These are phyloP conservation scores for Callocephalon fimbriatum DNA, from an alignment of 2,113 vertebrate genomes.

Conservation along the genomic window DNA sequence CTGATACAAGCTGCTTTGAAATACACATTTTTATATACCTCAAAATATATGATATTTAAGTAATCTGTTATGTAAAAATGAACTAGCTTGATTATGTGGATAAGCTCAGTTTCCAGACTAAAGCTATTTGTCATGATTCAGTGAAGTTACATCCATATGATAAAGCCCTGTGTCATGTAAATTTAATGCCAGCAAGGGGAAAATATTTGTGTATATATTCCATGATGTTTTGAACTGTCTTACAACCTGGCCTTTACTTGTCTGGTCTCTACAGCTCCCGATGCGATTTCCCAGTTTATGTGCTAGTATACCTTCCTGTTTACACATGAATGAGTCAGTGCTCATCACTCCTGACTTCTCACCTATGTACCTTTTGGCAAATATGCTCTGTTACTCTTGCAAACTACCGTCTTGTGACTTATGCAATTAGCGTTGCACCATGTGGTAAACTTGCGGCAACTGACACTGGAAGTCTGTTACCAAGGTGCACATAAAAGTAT, in stretches of 20 bases:
- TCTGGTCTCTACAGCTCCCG: not conserved
- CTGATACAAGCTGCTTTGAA: not conserved
- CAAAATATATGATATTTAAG: not conserved
- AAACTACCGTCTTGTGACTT: not conserved
- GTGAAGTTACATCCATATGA: not conserved
- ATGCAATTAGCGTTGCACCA: not conserved
- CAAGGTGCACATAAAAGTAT: fast-evolving
- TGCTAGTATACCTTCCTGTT: not conserved
- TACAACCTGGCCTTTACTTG: not conserved
- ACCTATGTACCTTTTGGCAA: not conserved
- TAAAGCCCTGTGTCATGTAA: not conserved
- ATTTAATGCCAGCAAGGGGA: not conserved
- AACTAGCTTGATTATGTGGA: not conserved
- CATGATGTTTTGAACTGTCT: not conserved
- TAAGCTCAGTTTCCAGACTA: not conserved
- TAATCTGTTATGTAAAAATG: not conserved
- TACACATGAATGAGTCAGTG: not conserved
- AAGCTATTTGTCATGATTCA: not conserved
- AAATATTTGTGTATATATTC: not conserved
- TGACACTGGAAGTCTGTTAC: not conserved
- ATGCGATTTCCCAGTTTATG: not conserved
- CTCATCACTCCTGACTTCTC: not conserved
- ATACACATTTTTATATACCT: not conserved
- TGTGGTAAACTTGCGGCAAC: not conserved
- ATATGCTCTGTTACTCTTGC: not conserved